These are phyloP conservation scores for Setophaga petechia DNA, from an alignment of 2,113 vertebrate species.

Conservation along the genomic window DNA sequence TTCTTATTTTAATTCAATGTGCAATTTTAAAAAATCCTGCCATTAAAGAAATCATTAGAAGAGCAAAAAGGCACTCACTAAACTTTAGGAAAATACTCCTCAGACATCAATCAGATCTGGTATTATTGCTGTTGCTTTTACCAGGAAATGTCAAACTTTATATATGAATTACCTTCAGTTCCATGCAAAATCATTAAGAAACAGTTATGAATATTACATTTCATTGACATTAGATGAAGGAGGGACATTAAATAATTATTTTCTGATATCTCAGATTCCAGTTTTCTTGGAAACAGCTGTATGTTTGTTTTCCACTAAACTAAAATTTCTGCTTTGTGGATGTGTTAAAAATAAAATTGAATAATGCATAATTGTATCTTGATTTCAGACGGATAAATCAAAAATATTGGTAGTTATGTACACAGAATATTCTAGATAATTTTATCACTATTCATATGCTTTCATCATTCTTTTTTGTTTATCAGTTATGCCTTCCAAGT, in stretches of 20 bases:
- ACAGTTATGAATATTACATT: background rate
- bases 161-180: background rate
- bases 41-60: background rate
- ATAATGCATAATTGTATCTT: background rate
- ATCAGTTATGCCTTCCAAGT: background rate
- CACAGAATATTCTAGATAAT: background rate
- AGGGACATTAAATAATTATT: background rate
- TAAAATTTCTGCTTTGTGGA: background rate
- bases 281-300: background rate
- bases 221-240: background rate
- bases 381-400: background rate
- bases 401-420: background rate
- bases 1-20: background rate
- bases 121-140: background rate
- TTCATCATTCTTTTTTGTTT: background rate
- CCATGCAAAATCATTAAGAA: background rate
- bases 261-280: background rate
- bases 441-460: background rate
- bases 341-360: background rate
- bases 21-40: background rate
- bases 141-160: background rate
- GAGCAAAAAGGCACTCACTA: background rate
- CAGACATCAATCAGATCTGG: background rate
- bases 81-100: background rate
- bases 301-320: background rate